Base-by-base conservation (phyloP, 2,888 invertebrate genomes). In the Apodemia mormo region DNA sequence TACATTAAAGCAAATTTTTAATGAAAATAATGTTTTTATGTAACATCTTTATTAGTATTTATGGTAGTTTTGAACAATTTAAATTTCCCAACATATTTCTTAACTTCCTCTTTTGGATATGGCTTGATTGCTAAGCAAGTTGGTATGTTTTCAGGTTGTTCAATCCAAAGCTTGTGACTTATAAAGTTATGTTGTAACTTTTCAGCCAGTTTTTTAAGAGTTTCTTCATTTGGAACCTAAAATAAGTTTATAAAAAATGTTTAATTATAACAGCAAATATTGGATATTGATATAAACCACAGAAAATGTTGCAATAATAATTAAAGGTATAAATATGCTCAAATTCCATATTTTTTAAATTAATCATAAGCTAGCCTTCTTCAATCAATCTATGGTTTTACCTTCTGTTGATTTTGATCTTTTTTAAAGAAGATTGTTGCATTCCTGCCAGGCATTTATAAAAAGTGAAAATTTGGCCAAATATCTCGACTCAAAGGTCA, bases 91-190 rank as follows among this genome's bases (percentile, higher is more conserved):
- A 99, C 96, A 94, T 95, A 96, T 82, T 96, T 96, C 82, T 98
- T 97, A 0, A 98, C 94, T 72, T 95, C 94, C 68, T 96, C 96
- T 86, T 98, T 98, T 0, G 95, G 95, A 85, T 98, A 98, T 2
- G 99, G 99, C 87, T 99, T 99, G 2, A 97, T 92, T 10, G 97
- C 99, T 77, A 99, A 92, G 86, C 99, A 99, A 0, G 99, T 99
- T 30, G 98, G 96, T 83, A 98, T 96, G 86, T 99, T 97, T 92
- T 99, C 99, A 14, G 99, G 99, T 84, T 99, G 98, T 89, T 99
- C 99, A 71, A 97, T 96, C 99, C 99, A 99, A 66, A 99, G 83
- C 87, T 98, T 99, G 86, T 98, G 97, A 75, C 95, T 95, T 73
- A 99, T 95, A 33, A 95, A 94, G 78, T 96, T 95, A 79, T 96